Conservation (phyloP, 2,888 invertebrate species). For the Cheilosia pagana region DNA sequence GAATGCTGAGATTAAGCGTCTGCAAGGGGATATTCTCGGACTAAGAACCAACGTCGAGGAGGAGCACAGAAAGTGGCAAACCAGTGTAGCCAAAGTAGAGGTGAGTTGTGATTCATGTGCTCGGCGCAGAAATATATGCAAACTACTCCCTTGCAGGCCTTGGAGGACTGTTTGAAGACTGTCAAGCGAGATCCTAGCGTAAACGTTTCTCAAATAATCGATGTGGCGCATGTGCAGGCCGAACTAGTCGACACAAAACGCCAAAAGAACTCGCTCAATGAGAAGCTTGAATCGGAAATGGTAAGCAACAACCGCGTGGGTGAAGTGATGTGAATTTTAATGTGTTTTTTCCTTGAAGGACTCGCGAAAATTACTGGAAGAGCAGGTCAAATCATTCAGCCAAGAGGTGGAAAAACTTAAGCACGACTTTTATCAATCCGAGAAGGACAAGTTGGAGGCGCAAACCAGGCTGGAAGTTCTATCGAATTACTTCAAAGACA, state of each 20-base stretch:
- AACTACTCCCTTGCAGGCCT: conserved; percentile 76
- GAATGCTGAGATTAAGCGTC: conserved; percentile 80
- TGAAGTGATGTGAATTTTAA: neutral
- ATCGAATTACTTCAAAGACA: conserved; percentile 95
- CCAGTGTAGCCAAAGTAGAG: conserved; percentile 81
- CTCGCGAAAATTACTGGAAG: conserved; percentile 83
- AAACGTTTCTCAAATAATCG: conserved; percentile 84
- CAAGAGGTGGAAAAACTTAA: conserved; percentile 85
- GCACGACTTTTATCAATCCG: conserved; percentile 86
- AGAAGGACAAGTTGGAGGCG: conserved; percentile 90
- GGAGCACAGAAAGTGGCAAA: conserved; percentile 80
- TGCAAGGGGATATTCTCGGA: conserved; percentile 81
- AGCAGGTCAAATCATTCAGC: conserved; percentile 82
- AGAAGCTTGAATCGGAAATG: conserved; percentile 83
- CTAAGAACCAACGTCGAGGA: conserved; percentile 79
- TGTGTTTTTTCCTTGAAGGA: conserved; percentile 77
- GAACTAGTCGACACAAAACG: conserved; percentile 85
- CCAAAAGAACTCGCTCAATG: conserved; percentile 84
- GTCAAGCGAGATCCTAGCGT: conserved; percentile 83
- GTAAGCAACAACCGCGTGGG: conserved; percentile 68
- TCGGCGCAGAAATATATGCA: neutral
- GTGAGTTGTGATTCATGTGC: conserved; percentile 61
- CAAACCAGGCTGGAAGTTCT: conserved; percentile 93
- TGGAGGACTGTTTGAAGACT: conserved; percentile 84
- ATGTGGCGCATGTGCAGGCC: conserved; percentile 85